Base-by-base conservation (phyloP, 2,797 vertebrate species). In the Pseudopleuronectes americanus region DNA sequence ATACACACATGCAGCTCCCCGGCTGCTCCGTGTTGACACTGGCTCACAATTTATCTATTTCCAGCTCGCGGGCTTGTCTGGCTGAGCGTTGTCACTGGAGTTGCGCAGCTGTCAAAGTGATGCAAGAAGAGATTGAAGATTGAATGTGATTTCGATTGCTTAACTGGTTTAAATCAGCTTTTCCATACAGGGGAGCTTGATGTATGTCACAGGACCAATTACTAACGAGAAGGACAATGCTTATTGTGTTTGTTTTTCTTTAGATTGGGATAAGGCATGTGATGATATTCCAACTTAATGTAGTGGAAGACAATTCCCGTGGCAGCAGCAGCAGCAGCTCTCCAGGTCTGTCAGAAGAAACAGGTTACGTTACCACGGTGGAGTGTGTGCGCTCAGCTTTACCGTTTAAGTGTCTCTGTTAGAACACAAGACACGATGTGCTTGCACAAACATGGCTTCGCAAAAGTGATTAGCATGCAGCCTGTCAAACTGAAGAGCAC, bases 1-100 rank as follows among this genome's bases (percentile, higher is more conserved):
- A 54, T 67, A 72, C n/a, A 73, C 78, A 77, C 19, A 28, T 52
- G 53, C 59, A 71, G 71, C 45, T 69, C 68, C 75, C 66, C 52
- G 79, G 77, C 78, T 84, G 84, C 88, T 82, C 66, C 53, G 21
- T 81, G 80, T 84, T 88, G 83, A 87, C 84, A 76, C 81, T 68
- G 78, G 80, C 81, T 90, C 76, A 79, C 77, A 57, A 77, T 85
- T 84, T 49, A 83, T 92, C 87, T 89, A 81, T 90, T 90, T 89
- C 76, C 75, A 77, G 71, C 88, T 83, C 1, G 64, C 75, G 81
- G 87, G 75, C 85, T 90, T 66, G 84, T 91, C 85, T 89, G 64
- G 9, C 77, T 61, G 71, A 76, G 73, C 47, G 31, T 65, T 80
- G 79, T 87, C 76, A 69, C 74, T 68, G 68, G 77, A 86, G 79